Evolutionary conservation across 2,113 vertebrate species (phyloP), one percentile per base, ranked within the genome.

Genomic region (Marcusenius ussheri): DNA sequence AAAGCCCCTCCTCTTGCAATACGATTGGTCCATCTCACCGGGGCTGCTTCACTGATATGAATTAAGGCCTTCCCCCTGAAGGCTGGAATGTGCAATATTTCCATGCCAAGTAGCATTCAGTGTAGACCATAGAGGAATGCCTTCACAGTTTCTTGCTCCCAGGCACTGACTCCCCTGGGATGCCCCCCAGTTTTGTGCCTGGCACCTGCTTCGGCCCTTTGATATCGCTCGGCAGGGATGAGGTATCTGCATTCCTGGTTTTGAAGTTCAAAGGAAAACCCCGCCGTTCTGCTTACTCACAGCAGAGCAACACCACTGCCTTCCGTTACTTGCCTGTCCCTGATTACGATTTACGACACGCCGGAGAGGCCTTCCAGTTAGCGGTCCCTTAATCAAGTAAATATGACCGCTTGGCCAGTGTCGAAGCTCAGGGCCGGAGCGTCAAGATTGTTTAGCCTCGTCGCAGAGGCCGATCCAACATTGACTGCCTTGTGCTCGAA

Each of bases 1-100:
- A 27, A 50, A 50, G 15, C 66, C 24, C 42, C 51, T 46, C 31
- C 21, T 10, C 15, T 90, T 46, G 74, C 1, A 17, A n/a, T 62
- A 35, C n/a, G 15, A 85, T 56, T 53, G 49, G 49, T 47, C 88
- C 74, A 15, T 27, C 42, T n/a, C 24, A 83, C 89, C 39, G 84
- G 42, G 9, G 83, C 53, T n/a, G 17, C 27, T 47, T 53, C 35
- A 47, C 24, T 53, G 89, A 77, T 88, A 86, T 74, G 45, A 87
- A n/a, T n/a, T 89, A 83, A 83, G 62, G 66, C 24, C 80, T 53
- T 89, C 66, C 91, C 91, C 89, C 88, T 42, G 88, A 88, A 89
- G 84, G 53, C 50, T 51, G 47, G 53, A 42, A 77, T 89, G 90
- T 87, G 35, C 53, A 89, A 88, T 77, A 27, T 77, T 66, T 70